Evolutionary conservation across 2,797 vertebrate species (phyloP), one percentile per base, ranked within the genome.

Genomic region (Carcharodon carcharias): DNA sequence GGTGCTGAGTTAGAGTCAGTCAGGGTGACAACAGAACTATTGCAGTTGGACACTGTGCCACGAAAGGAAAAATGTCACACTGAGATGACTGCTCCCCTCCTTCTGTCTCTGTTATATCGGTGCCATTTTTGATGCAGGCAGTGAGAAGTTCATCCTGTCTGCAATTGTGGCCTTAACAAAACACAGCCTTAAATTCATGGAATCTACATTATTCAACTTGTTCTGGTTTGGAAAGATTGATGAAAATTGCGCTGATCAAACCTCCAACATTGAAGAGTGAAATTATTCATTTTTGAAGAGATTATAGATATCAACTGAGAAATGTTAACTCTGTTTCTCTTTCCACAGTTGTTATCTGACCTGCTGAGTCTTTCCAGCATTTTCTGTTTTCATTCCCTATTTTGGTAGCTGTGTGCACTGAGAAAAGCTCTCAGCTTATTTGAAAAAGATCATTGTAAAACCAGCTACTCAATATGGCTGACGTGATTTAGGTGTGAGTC

Each of bases 401-500:
- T 95, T 95, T 56, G 50, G 7, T 26, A 8, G 82, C 40, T 0
- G 18, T 50, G 80, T 14, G 18, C 18, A 54, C 40, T 69, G 40
- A 45, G 40, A 35, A 45, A 73, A 28, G 6, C 69, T 40, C 93
- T 92, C 65, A 56, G 69, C 94, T 35, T 73, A 95, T 14, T 54
- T 35, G 28, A 45, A 95, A 77, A 73, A 31, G 45, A 31, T 67
- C 14, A 77, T 31, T 95, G 50, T 95, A 45, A 95, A 95, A 23
- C 4, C 69, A 95, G 35, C 93, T 50, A 21, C 93, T 50, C 93
- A 95, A 95, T 95, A 50, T 95, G n/a, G 88, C 65, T 69, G 93
- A 95, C n/a, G 58, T 95, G 69, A 95, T 95, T 95, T 95, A 54
- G 73, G 94, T 77, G 58, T 73, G 69, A 73, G 45, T 50, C 94